A percentile compares a stretch with the other conserved stretches of the same genome.
Conservation (phyloP, 1,140 invertebrate genomes). For the Oryzaephilus surinamensis region DNA sequence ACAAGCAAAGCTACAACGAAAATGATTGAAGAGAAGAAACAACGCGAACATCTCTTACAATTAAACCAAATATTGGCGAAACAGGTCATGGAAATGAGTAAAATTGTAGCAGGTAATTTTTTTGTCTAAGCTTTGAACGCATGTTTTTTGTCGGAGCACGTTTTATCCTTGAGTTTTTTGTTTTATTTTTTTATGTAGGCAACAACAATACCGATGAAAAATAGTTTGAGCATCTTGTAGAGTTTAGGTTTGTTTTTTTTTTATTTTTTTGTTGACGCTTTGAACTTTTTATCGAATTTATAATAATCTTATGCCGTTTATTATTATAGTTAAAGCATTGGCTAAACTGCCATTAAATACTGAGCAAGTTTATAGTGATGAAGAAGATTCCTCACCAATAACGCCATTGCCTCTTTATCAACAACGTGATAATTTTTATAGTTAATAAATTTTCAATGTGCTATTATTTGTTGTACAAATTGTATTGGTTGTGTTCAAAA, state of each 20-base stretch:
- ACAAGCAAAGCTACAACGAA: conserved; percentile 27
- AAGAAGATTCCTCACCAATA: conserved; percentile 54
- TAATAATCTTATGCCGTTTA: not conserved
- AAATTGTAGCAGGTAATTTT: conserved; percentile 75
- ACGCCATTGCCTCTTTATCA: conserved; percentile 66
- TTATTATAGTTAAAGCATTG: conserved; percentile 56
- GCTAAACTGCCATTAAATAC: conserved; percentile 48
- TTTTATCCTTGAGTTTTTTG: conserved; percentile 15
- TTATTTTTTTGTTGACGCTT: conserved; percentile 7
- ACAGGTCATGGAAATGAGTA: conserved; percentile 88
- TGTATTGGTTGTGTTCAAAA: conserved; percentile 21
- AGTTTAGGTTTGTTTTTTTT: conserved; percentile 16
- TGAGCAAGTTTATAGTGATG: conserved; percentile 41
- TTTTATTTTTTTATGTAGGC: conserved; percentile 22
- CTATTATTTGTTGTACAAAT: conserved; percentile 21
- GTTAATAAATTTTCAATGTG: conserved; percentile 41
- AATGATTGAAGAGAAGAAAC: conserved; percentile 63
- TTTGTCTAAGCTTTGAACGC: not conserved
- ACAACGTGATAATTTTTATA: conserved; percentile 74
- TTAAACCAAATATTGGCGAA: conserved; percentile 86
- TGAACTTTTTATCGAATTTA: not conserved
- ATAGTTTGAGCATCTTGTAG: conserved; percentile 15
- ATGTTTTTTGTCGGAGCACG: conserved; percentile 16
- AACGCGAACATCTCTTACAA: conserved; percentile 76
- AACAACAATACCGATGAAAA: conserved; percentile 22